These are phyloP conservation scores for Spheniscus humboldti DNA, from an alignment of 2,797 vertebrate genomes.

Conservation along the genomic window DNA sequence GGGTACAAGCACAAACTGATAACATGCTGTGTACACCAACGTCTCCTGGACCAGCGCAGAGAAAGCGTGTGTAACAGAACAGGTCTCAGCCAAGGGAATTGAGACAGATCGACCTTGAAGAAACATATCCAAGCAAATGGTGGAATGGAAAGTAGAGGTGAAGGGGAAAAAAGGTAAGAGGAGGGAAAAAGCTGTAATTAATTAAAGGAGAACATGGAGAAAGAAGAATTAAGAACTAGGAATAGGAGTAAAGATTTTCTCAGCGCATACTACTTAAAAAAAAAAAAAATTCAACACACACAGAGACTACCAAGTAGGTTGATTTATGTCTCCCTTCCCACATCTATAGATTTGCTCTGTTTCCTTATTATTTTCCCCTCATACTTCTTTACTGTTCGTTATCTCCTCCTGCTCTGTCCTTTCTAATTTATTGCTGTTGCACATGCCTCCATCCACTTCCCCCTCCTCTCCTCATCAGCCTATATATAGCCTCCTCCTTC, in stretches of 20 bases:
- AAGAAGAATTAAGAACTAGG: background rate
- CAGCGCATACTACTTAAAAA: background rate
- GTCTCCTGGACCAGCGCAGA: background rate
- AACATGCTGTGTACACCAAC: background rate
- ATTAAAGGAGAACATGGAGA: background rate
- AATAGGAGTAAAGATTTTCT: background rate
- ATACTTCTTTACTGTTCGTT: background rate
- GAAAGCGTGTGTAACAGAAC: background rate
- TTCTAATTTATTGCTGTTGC: background rate
- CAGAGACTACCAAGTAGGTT: background rate
- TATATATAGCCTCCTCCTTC: background rate
- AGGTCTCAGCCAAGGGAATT: background rate
- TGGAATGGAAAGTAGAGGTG: background rate
- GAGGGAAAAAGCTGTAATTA: background rate
- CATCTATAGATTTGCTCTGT: background rate
- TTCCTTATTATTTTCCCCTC: background rate
- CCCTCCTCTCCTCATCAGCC: background rate
- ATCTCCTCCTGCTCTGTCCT: background rate
- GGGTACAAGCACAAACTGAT: background rate
- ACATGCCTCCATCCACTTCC: background rate
- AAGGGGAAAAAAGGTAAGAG: background rate
- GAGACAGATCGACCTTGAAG: background rate
- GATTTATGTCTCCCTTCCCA: slow-evolving; percentile 4
- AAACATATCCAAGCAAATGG: background rate
- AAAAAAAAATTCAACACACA: background rate